Conservation (phyloP, 2,113 vertebrate genomes). For the Nycticorax nycticorax region DNA sequence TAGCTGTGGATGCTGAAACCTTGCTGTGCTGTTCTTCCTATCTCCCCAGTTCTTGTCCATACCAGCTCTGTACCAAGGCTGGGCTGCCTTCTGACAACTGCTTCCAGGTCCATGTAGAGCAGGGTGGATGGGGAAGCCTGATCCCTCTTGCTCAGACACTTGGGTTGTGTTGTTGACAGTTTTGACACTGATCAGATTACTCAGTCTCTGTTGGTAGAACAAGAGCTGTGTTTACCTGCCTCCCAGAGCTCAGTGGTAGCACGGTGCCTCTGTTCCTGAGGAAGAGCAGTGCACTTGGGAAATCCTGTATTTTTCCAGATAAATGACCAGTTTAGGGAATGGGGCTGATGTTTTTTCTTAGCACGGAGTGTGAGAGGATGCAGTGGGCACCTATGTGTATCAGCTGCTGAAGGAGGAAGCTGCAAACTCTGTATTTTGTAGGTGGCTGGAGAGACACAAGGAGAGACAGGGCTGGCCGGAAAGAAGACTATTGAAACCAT, state of each 20-base stretch:
- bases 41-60: not conserved
- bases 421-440: constrained; percentile 59
- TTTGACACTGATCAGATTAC: not conserved
- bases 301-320: not conserved
- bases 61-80: not conserved
- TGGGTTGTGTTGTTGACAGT: not conserved
- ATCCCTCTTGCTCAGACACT: not conserved
- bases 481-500: constrained; percentile 95
- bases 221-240: not conserved
- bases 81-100: not conserved
- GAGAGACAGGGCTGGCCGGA: constrained; percentile 86
- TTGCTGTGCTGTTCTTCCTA: not conserved
- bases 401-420: not conserved
- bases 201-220: not conserved
- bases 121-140: not conserved
- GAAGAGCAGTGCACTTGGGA: not conserved
- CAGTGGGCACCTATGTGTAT: accelerated
- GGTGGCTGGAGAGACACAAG: constrained; percentile 91
- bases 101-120: not conserved
- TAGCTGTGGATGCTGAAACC: not conserved
- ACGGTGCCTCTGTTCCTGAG: not conserved
- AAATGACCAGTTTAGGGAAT: not conserved
- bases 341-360: not conserved
- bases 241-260: not conserved
- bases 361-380: not conserved